Base-by-base conservation (phyloP, 2,888 invertebrate species). In the Panzeria rudis region DNA sequence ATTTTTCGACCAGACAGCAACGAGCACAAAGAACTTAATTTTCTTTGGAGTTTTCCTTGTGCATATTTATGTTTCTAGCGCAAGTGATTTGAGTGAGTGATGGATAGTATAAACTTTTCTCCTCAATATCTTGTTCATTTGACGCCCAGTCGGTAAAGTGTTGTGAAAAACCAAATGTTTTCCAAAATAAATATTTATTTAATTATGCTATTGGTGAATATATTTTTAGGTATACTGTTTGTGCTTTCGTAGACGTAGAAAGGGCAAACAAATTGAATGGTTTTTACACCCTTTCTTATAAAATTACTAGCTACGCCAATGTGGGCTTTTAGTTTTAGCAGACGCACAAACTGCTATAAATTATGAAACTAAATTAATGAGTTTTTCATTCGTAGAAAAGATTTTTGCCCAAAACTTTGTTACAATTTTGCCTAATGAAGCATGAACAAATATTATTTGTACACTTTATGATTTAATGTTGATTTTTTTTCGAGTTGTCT, bases 381-480 rank as follows among this genome's bases (percentile, higher is more conserved):
- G 7, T 25, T 23, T 62, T 41, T 62, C 15, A n/a, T 41, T 64
- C 25, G 44, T 41, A 1, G 1, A n/a, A 44, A n/a, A 41, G 25
- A 44, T 68, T 56, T 71, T 79, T 72, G 32, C 17, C 38, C 38
- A n/a, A 17, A 54, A 61, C 61, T 84, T 72, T 84, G 69, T 76
- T 66, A 66, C 38, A 84, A 71, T 80, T 80, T 80, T 76, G 35
- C 61, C 76, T 62, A 80, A 84, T 80, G 84, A 84, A 68, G 76
- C 83, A 64, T 79, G 20, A 69, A 68, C n/a, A n/a, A 47, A 73
- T 50, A 38, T 3, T 3, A 71, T 71, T 35, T 50, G 41, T 69
- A 35, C 41, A 50, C 52, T 62, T 54, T 32, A 61, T 64, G 71
- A 71, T 71, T 77, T 59, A 44, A 47, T 50, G 23, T 44, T 41